Base-by-base conservation (phyloP, 53 echinoderm and acorn worm genomes). In the Luidia sarsii region DNA sequence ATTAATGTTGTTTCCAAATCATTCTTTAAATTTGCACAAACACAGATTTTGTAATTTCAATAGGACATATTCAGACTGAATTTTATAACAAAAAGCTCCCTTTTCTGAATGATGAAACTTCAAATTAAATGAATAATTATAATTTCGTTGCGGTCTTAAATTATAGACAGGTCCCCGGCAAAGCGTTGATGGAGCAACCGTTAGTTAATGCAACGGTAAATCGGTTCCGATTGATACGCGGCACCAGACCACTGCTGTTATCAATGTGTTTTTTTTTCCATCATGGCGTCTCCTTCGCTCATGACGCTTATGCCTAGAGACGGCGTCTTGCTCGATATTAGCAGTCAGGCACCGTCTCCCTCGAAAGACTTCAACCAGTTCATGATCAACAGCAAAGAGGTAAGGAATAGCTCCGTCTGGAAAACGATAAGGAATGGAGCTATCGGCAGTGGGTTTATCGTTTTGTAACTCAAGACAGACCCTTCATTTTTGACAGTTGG, bases 321-420 rank as follows among this genome's bases (percentile, higher is more conserved):
- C 68, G 87, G 95, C 43, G 51, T 95, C 34, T 61, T 92, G 45
- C 80, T 95, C 9, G 95, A 95, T 30, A 33, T 92, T 55, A 89
- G 87, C 25, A 84, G 57, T 27, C 95, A 95, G 70, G 95, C 95
- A 30, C 92, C 90, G 20, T 34, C 92, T 8, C 92, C 95, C 16
- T 90, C 91, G 1, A 95, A 95, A 69, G 86, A 95, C 56, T 95
- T 90, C 68, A 84, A 89, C 39, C 86, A 95, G 82, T 87, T 95
- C 38, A 39, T 80, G 6, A 73, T 95, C 7, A 73, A 84, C 4
- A 41, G 27, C 21, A 68, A 70, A 35, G 57, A 89, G 79, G 95
- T 95, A 69, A 77, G 41, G 6, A n/a, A n/a, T n/a, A n/a, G n/a
- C n/a, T n/a, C n/a, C n/a, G n/a, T n/a, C n/a, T n/a, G n/a, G n/a